Evolutionary conservation across 2,888 invertebrate species (phyloP), one percentile per base, ranked within the genome.

Genomic region (Oligia strigilis): DNA sequence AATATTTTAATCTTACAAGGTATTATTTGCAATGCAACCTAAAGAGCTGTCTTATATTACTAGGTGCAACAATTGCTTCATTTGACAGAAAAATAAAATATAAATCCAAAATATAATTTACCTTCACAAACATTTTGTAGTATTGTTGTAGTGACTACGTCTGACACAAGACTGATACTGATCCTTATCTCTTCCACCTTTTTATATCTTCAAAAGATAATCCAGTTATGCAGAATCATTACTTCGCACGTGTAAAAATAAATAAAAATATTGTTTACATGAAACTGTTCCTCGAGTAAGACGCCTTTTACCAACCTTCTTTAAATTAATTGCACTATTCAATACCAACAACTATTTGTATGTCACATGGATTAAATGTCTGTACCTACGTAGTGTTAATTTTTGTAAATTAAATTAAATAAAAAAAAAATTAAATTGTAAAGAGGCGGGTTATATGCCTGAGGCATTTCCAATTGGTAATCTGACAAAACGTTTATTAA

Each of bases 51-150:
- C 14, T n/a, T 19, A 2, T 19, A 17, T 29, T 40, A 77, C 19
- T 23, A 29, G 9, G 11, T 5, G 4, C n/a, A 62, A 78, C 36
- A n/a, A 36, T 8, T 36, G 5, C 23, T 23, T 23, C 2, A 23
- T 23, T 58, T 58, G 2, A 58, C 58, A 58, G 0, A 23, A 58
- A 23, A 58, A 58, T 8, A 49, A 49, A 49, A 49, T 14, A 49
- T 36, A 3, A 49, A 4, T 65, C 6, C 17, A 77, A 49, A 2
- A 19, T 46, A 11, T 77, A 77, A 82, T 80, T 93, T 93, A 95
- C 95, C 95, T 95, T 95, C 92, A 93, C 95, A 92, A 94, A 91
- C 95, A 95, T 95, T 91, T 93, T 95, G 91, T 73, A 67, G 60
- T 49, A 74, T 78, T 90, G 89, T 89, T 92, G 90, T 90, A 92